Percentiles rank a stretch among this genome's conserved stretches.
Evolutionary conservation across 2,888 invertebrate species (phyloP).

Genomic region (Deladenus siricidicola): DNA sequence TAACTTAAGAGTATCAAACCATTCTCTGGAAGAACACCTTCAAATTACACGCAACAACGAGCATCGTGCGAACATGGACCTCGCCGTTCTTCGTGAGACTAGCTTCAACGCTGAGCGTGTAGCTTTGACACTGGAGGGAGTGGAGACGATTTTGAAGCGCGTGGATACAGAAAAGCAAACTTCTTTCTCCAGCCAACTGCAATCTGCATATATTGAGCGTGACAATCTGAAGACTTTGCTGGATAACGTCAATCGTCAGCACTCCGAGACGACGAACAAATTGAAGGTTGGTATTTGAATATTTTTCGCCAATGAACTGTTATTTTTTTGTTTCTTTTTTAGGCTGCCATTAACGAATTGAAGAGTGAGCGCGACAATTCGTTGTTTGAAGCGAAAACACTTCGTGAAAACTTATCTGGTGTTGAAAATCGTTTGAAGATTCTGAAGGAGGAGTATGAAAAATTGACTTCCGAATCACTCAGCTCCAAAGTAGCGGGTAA

Average conservation of each 20-base stretch:
- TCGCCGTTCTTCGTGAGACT: constrained; percentile 17
- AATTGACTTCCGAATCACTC: constrained; percentile 6
- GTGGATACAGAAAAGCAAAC: constrained; percentile 21
- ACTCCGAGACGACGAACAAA: constrained; percentile 9
- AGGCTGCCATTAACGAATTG: constrained; percentile 10
- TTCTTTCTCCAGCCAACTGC: constrained; percentile 17
- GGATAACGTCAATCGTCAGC: constrained; percentile 15
- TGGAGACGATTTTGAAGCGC: constrained; percentile 20
- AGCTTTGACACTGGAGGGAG: constrained; percentile 22
- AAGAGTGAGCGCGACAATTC: constrained; percentile 15
- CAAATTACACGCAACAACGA: constrained; percentile 17
- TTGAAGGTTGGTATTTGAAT: too few species aligned
- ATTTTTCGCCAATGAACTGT: not conserved
- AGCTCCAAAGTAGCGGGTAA: constrained; percentile 7
- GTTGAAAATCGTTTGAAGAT: constrained; percentile 10
- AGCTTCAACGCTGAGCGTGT: constrained; percentile 24
- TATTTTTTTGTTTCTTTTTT: not conserved
- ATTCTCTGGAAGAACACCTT: constrained; percentile 16
- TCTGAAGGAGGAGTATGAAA: constrained; percentile 13
- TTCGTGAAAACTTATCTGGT: constrained; percentile 10
- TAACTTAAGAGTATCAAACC: constrained; percentile 15
- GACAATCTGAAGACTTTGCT: constrained; percentile 19
- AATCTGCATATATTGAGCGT: constrained; percentile 17
- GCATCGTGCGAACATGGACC: constrained; percentile 17
- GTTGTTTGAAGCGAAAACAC: constrained; percentile 7